A percentile compares a stretch with the other conserved stretches of the same genome.
These are phyloP conservation scores for Dryas iulia DNA, from an alignment of 1,140 invertebrate species.

Conservation along the genomic window DNA sequence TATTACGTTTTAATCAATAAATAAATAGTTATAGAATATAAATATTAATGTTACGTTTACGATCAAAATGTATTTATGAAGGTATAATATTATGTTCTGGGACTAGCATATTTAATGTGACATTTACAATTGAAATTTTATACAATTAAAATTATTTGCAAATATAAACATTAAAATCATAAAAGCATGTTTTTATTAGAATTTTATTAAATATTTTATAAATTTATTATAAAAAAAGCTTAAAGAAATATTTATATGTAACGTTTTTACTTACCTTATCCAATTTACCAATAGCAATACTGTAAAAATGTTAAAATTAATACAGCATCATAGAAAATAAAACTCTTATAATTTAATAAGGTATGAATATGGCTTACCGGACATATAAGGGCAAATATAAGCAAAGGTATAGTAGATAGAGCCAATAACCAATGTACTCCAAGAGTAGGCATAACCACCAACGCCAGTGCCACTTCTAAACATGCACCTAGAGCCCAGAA, in stretches of 20 bases:
- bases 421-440: constrained; percentile 95
- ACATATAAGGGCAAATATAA: constrained; percentile 90
- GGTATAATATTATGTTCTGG: too few relatives aligned
- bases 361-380: constrained; percentile 82
- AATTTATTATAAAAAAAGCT: too few relatives aligned
- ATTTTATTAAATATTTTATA: neutral
- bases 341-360: constrained; percentile 3
- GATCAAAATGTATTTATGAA: too few relatives aligned
- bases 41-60: too few relatives aligned
- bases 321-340: neutral
- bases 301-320: neutral
- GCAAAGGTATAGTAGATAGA: constrained; percentile 92
- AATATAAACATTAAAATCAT: too few relatives aligned
- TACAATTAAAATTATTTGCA: too few relatives aligned
- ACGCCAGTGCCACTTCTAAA: constrained; percentile 93
- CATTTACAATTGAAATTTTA: too few relatives aligned
- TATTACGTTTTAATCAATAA: too few relatives aligned
- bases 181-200: constrained; percentile 6
- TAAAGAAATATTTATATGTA: too few relatives aligned
- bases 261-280: neutral
- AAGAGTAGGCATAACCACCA: constrained; percentile 94
- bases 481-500: constrained; percentile 98
- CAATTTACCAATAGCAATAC: neutral
- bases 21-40: too few relatives aligned
- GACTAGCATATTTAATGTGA: too few relatives aligned